Conservation (phyloP, 2,113 vertebrate species). For the Tychaedon coryphoeus region DNA sequence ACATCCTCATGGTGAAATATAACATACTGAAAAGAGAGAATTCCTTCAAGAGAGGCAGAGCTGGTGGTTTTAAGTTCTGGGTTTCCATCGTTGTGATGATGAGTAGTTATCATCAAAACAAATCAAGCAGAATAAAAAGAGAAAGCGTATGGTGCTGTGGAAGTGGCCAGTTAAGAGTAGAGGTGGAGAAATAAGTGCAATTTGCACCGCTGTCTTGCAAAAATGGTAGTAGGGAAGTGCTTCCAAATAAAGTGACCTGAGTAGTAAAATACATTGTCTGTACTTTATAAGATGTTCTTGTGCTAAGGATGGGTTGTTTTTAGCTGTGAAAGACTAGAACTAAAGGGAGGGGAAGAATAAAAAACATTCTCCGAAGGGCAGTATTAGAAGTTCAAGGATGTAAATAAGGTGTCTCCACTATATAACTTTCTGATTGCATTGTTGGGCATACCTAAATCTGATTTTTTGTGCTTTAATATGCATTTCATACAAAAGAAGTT, state of each 20-base stretch:
- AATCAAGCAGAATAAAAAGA: neutral
- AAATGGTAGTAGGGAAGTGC: neutral
- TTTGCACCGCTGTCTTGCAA: neutral
- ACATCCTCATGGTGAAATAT: neutral
- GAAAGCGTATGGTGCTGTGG: neutral
- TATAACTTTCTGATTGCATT: neutral
- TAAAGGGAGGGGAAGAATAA: neutral
- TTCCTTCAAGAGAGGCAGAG: neutral
- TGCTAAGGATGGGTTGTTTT: neutral
- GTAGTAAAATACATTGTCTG: neutral
- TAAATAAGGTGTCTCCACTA: neutral
- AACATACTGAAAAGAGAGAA: neutral
- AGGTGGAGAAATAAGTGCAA: neutral
- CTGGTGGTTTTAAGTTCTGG: neutral
- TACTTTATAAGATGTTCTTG: neutral
- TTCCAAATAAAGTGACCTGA: neutral
- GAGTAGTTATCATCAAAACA: neutral
- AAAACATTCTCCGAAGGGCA: neutral
- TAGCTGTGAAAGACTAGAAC: neutral
- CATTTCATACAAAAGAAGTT: neutral
- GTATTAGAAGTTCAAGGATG: neutral
- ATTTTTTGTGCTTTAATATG: neutral
- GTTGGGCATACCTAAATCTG: neutral
- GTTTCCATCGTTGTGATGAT: neutral
- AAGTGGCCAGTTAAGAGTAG: neutral